A percentile compares a stretch with the other conserved stretches of the same genome.
These are phyloP conservation scores for Melanotaenia pygmaea DNA, from an alignment of 2,797 vertebrate genomes.

Conservation along the genomic window DNA sequence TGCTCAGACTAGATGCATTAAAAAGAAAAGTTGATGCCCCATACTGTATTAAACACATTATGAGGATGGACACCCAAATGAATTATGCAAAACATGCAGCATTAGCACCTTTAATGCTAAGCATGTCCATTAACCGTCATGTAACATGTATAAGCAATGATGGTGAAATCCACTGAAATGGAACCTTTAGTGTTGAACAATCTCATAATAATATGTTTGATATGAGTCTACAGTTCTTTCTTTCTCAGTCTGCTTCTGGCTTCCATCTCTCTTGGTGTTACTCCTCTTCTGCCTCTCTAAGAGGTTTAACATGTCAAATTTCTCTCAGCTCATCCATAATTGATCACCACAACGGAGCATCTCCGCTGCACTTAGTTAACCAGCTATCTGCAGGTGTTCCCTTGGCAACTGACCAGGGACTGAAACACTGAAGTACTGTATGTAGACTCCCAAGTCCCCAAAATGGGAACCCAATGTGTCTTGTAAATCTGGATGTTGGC, in stretches of 20 bases:
- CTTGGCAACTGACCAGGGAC: slow-evolving; percentile 76
- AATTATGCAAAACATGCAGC: slow-evolving; percentile 54
- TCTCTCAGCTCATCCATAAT: slow-evolving; percentile 85
- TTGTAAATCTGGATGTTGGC: slow-evolving; percentile 70
- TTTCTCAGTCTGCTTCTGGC: slow-evolving; percentile 52
- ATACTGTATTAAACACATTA: slow-evolving; percentile 12
- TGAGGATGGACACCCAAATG: slow-evolving; percentile 30
- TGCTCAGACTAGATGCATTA: neutral
- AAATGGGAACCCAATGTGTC: slow-evolving; percentile 67
- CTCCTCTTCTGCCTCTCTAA: slow-evolving; percentile 77
- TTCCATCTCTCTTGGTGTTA: slow-evolving; percentile 60
- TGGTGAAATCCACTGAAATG: slow-evolving; percentile 32
- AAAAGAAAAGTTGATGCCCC: neutral
- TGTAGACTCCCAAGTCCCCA: slow-evolving; percentile 55
- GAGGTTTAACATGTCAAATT: slow-evolving; percentile 87
- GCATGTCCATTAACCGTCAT: slow-evolving; percentile 41
- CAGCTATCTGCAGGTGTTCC: slow-evolving; percentile 83
- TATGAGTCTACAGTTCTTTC: slow-evolving; percentile 38
- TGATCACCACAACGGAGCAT: slow-evolving; percentile 79
- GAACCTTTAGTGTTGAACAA: slow-evolving; percentile 48
- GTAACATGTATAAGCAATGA: slow-evolving; percentile 7
- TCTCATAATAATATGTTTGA: slow-evolving; percentile 51
- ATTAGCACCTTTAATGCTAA: slow-evolving; percentile 32
- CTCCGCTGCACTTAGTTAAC: slow-evolving; percentile 84
- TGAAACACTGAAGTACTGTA: slow-evolving; percentile 57